Percentiles rank a stretch among this genome's conserved stretches.
These are phyloP conservation scores for Rhinella marina DNA, from an alignment of 2,797 vertebrate genomes.

Conservation along the genomic window DNA sequence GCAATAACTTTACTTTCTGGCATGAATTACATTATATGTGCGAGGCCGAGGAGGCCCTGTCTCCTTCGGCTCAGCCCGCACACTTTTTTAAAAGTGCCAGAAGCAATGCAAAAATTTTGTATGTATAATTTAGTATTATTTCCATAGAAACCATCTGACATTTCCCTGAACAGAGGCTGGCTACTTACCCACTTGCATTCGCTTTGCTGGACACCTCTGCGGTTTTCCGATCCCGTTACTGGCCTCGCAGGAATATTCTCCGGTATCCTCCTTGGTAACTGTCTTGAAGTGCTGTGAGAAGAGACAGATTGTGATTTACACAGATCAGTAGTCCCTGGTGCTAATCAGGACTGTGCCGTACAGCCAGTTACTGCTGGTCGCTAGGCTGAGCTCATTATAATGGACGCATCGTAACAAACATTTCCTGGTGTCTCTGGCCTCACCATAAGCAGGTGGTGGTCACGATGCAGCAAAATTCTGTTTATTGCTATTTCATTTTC, in stretches of 20 bases:
- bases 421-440: too few species aligned
- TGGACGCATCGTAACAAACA: neutral
- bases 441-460: too few species aligned
- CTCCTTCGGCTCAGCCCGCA: too few species aligned
- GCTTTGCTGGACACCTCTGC: slow-evolving; percentile 83
- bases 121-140: neutral
- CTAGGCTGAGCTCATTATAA: neutral
- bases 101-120: too few species aligned
- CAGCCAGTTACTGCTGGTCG: neutral
- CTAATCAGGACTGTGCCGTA: neutral
- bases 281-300: slow-evolving; percentile 83
- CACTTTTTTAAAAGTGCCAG: too few species aligned
- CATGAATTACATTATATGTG: too few species aligned
- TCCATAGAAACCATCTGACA: neutral
- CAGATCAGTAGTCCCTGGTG: slow-evolving; percentile 23
- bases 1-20: too few species aligned
- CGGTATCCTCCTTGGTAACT: slow-evolving; percentile 85
- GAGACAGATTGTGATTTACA: slow-evolving; percentile 21
- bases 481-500: too few species aligned
- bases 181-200: slow-evolving; percentile 87
- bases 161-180: neutral
- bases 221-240: slow-evolving; percentile 83
- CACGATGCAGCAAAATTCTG: too few species aligned
- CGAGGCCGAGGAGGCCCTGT: too few species aligned
- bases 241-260: slow-evolving; percentile 90